These are phyloP conservation scores for Heliconius hermathena DNA, from an alignment of 1,140 invertebrate species.

Conservation along the genomic window DNA sequence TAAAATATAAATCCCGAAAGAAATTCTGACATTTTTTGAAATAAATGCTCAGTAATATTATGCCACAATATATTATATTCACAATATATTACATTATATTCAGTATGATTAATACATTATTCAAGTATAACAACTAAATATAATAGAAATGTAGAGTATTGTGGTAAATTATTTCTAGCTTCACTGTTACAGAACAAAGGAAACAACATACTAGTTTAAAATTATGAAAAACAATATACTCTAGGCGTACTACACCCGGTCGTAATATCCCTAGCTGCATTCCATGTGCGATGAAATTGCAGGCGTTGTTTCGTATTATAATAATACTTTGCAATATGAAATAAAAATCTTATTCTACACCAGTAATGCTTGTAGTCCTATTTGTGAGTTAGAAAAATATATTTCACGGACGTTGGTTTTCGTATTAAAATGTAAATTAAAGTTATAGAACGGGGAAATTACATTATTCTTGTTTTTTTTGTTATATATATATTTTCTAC, in stretches of 20 bases:
- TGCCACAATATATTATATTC: too few relatives aligned
- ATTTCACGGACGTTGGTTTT: conserved; percentile 17
- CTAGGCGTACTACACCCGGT: conserved; percentile 39
- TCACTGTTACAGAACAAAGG: conserved; percentile 38
- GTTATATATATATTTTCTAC: neutral
- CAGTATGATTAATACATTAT: conserved; percentile 6
- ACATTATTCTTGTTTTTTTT: neutral
- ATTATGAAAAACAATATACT: conserved; percentile 52
- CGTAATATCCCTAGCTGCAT: conserved; percentile 51
- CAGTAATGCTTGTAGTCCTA: conserved; percentile 29
- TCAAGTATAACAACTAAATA: conserved; percentile 25
- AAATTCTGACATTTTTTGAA: too few relatives aligned
- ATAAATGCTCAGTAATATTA: too few relatives aligned
- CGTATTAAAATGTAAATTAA: conserved; percentile 13
- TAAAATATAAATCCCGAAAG: too few relatives aligned
- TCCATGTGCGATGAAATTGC: conserved; percentile 40
- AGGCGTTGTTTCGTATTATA: conserved; percentile 44
- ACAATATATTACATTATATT: neutral
- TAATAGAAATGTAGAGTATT: conserved; percentile 17
- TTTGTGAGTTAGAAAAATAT: conserved; percentile 20
- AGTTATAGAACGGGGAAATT: neutral
- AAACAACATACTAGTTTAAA: conserved; percentile 42
- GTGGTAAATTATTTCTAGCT: conserved; percentile 29
- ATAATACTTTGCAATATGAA: conserved; percentile 39
- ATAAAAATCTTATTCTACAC: conserved; percentile 33